Evolutionary conservation across 2,797 vertebrate genomes (phyloP).

Genomic region (Phrynocephalus forsythii): DNA sequence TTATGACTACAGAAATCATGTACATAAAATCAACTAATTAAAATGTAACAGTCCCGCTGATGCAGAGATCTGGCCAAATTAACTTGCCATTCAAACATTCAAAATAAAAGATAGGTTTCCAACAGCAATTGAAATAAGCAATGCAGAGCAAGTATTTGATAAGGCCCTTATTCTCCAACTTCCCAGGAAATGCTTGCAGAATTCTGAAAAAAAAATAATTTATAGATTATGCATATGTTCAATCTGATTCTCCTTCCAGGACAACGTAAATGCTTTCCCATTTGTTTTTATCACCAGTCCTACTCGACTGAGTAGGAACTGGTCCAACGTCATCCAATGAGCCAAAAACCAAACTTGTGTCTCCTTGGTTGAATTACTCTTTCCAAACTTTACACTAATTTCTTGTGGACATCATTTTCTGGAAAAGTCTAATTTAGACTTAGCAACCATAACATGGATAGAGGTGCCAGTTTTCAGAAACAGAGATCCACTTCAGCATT

Average conservation of each 20-base stretch:
- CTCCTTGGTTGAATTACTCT: not conserved
- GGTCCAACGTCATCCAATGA: not conserved
- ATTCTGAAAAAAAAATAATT: not conserved
- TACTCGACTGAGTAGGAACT: not conserved
- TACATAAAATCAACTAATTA: slow-evolving; percentile 71
- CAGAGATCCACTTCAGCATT: slow-evolving; percentile 1
- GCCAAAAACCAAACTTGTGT: not conserved
- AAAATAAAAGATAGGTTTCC: slow-evolving; percentile 71
- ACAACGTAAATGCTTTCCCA: no score
- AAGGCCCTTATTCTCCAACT: not conserved
- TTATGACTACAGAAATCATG: slow-evolving; percentile 32
- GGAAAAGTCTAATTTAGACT: not conserved
- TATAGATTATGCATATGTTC: slow-evolving; percentile 38
- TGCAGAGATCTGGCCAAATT: slow-evolving; percentile 60
- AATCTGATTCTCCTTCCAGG: not conserved
- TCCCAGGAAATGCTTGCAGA: not conserved
- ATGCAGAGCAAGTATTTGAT: slow-evolving; percentile 39
- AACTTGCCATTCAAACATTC: slow-evolving; percentile 73
- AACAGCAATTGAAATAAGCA: slow-evolving; percentile 62
- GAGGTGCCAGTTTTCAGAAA: not conserved
- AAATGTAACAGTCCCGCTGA: slow-evolving; percentile 65
- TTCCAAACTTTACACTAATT: not conserved
- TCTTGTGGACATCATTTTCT: not conserved
- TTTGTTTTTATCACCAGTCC: not conserved
- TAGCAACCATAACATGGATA: not conserved